These are phyloP conservation scores for Heptranchias perlo DNA, from an alignment of 2,113 vertebrate genomes.

Conservation along the genomic window DNA sequence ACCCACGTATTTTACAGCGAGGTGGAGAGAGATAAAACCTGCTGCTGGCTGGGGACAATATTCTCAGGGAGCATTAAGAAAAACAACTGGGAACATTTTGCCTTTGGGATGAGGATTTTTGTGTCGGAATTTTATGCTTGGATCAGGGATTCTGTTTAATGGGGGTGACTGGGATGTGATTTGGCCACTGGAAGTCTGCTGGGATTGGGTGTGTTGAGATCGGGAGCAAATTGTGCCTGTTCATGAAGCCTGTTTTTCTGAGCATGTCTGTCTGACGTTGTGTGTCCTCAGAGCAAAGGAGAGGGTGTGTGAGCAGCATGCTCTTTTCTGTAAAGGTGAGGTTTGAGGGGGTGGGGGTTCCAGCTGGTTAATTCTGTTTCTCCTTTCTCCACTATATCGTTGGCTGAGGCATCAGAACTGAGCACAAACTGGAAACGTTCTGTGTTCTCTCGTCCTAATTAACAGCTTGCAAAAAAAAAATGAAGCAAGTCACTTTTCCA, in stretches of 20 bases:
- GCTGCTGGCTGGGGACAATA: neutral
- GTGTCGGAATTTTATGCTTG: slow-evolving; percentile 12
- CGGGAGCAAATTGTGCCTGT: neutral
- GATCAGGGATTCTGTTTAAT: neutral
- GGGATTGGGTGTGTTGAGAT: neutral
- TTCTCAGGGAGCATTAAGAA: neutral
- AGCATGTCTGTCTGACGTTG: neutral
- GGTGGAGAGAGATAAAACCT: neutral
- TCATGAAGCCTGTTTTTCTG: neutral
- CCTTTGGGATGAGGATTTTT: neutral
- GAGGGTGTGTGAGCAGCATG: neutral
- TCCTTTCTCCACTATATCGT: neutral
- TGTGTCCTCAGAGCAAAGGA: neutral
- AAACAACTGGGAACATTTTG: neutral
- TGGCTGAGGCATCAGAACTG: neutral
- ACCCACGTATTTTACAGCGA: too few relatives aligned
- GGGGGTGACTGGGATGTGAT: neutral
- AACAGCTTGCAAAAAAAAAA: neutral
- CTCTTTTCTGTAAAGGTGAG: neutral
- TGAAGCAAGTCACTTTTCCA: neutral
- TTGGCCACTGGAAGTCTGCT: neutral
- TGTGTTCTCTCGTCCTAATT: neutral
- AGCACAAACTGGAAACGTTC: neutral
- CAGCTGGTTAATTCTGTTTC: neutral
- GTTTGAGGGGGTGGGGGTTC: neutral